A percentile compares a stretch with the other conserved stretches of the same genome.
Evolutionary conservation across 1,140 invertebrate genomes (phyloP).

Genomic region (Panagrolaimus sp.): DNA sequence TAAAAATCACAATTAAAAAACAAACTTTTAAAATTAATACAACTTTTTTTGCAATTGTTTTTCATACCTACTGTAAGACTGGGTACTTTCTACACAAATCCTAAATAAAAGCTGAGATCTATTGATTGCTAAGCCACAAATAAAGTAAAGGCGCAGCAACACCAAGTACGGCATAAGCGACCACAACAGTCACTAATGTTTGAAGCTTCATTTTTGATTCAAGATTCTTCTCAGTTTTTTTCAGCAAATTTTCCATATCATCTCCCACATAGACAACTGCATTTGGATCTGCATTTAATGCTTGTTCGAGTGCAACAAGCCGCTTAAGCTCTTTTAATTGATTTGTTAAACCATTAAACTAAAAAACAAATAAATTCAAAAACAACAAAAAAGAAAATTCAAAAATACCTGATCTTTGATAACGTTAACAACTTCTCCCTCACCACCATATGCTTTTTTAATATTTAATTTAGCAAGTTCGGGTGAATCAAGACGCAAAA

Average conservation of each 20-base stretch:
- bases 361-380: conserved; percentile 19
- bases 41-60: no score
- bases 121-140: conserved; percentile 18
- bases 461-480: conserved; percentile 26
- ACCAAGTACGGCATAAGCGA: conserved; percentile 30
- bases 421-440: conserved; percentile 17
- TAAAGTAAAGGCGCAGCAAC: conserved; percentile 32
- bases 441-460: conserved; percentile 18
- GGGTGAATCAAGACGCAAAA: conserved; percentile 38
- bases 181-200: conserved; percentile 39
- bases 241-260: conserved; percentile 45
- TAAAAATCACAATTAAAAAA: background rate
- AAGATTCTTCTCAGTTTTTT: conserved; percentile 46
- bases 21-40: background rate
- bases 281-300: conserved; percentile 16
- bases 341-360: conserved; percentile 38
- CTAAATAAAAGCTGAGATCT: background rate
- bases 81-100: background rate
- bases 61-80: no score
- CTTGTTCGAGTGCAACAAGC: conserved; percentile 33
- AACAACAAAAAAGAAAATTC: background rate
- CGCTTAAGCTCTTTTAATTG: conserved; percentile 46
- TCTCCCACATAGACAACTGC: conserved; percentile 45
- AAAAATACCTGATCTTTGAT: conserved; percentile 44
- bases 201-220: conserved; percentile 51